Base-by-base conservation (phyloP, 2,888 invertebrate species). In the Drosophila mayaguana region DNA sequence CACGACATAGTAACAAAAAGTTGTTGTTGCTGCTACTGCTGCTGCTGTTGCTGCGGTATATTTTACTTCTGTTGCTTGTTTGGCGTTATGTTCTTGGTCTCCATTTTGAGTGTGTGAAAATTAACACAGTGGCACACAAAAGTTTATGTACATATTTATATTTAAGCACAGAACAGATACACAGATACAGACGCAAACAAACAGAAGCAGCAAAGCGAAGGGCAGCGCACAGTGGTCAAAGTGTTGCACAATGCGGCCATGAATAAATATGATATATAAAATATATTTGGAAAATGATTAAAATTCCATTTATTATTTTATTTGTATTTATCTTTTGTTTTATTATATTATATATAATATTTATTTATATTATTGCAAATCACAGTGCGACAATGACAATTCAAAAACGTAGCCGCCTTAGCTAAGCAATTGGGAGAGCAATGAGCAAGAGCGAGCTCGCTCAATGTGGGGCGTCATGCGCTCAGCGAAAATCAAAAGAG, bases 111-210 rank as follows among this genome's bases (percentile, higher is more conserved):
- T 61, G 80, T 89, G 88, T 87, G 72, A 78, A 87, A 89, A 89
- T 89, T 89, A 87, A 89, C 88, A 87, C 84, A 84, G 75, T 89
- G 72, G 48, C 81, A 74, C 73, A 72, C 63, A 81, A 81, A 83
- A 75, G 61, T 63, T 62, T 54, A 64, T 54, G 38, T 53, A 51
- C 46, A 46, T 22, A 32, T 40, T 55, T 46, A 62, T 43, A 67
- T 59, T 38, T 28, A 56, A 43, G 46, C 56, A 51, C 28, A 61
- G 63, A 64, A 59, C 57, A 64, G 50, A 64, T 50, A 45, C 56
- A 45, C 28, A 38, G 38, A 43, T 25, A 65, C 46, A 63, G 36
- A 60, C n/a, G 55, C 63, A 66, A 73, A 46, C 61, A 66, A 62
- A 68, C 56, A 69, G 65, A 63, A 48, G 46, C 32, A 63, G 46